Conservation (phyloP, 2,888 invertebrate species). For the Euphydryas editha region DNA sequence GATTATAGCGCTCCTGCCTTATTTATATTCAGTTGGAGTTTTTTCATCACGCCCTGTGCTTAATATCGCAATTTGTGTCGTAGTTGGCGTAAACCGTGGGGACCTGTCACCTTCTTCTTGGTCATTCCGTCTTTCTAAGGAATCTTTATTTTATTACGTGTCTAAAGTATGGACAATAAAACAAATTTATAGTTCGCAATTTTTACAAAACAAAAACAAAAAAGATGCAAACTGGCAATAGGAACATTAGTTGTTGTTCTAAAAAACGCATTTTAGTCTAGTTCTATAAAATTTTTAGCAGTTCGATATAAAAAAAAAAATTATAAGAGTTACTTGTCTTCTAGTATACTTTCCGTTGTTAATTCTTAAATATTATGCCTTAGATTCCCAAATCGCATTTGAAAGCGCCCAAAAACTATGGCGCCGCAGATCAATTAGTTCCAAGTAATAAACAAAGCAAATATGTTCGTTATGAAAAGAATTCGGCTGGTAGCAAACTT, state of each 20-base stretch:
- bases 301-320: neutral
- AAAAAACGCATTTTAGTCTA: no score
- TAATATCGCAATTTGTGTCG: slow-evolving; percentile 83
- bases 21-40: slow-evolving; percentile 84
- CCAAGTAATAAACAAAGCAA: slow-evolving; percentile 80
- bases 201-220: neutral
- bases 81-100: slow-evolving; percentile 80
- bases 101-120: slow-evolving; percentile 77
- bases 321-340: slow-evolving; percentile 12
- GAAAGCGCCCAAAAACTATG: slow-evolving; percentile 69
- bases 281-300: no score
- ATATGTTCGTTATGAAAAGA: slow-evolving; percentile 76
- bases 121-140: slow-evolving; percentile 65
- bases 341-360: slow-evolving; percentile 24
- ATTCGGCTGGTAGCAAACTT: slow-evolving; percentile 74
- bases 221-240: neutral
- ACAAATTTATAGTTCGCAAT: neutral
- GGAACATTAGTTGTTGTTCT: no score
- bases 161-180: slow-evolving; percentile 62
- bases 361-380: slow-evolving; percentile 41
- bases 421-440: slow-evolving; percentile 80
- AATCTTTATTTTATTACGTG: slow-evolving; percentile 67
- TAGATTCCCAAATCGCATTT: slow-evolving; percentile 49
- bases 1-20: slow-evolving; percentile 82
- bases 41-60: slow-evolving; percentile 83